These are phyloP conservation scores for Metallyticus violacea DNA, from an alignment of 2,888 invertebrate genomes.

Conservation along the genomic window DNA sequence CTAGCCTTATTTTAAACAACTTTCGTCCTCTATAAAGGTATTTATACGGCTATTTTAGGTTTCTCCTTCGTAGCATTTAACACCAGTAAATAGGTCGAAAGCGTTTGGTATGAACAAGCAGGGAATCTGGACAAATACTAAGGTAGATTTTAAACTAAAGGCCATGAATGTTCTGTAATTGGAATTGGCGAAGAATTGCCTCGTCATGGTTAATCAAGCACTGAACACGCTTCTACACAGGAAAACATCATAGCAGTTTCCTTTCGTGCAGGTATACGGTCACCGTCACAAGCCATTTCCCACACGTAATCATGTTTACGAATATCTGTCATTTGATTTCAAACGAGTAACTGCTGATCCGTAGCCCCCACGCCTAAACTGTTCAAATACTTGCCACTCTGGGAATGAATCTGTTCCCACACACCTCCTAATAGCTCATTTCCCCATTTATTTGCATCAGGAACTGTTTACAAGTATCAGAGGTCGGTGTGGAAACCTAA, in stretches of 20 bases:
- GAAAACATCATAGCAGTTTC: not conserved
- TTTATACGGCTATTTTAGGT: too few species aligned
- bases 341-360: not conserved
- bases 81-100: too few species aligned
- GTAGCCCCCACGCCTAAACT: not conserved
- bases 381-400: not conserved
- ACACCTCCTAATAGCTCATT: not conserved
- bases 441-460: not conserved
- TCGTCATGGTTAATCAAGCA: not conserved
- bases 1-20: too few species aligned
- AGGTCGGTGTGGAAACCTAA: too few species aligned
- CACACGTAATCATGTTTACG: not conserved
- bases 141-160: too few species aligned
- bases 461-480: not conserved
- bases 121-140: too few species aligned
- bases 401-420: not conserved
- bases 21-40: too few species aligned
- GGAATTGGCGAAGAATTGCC: not conserved
- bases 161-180: too few species aligned
- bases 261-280: too few species aligned
- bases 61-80: too few species aligned
- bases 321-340: not conserved
- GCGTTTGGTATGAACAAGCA: too few species aligned
- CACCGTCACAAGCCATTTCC: too few species aligned
- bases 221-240: not conserved